A percentile compares a stretch with the other conserved stretches of the same genome.
These are phyloP conservation scores for Drosophila orosa DNA, from an alignment of 1,140 invertebrate species.

Conservation along the genomic window DNA sequence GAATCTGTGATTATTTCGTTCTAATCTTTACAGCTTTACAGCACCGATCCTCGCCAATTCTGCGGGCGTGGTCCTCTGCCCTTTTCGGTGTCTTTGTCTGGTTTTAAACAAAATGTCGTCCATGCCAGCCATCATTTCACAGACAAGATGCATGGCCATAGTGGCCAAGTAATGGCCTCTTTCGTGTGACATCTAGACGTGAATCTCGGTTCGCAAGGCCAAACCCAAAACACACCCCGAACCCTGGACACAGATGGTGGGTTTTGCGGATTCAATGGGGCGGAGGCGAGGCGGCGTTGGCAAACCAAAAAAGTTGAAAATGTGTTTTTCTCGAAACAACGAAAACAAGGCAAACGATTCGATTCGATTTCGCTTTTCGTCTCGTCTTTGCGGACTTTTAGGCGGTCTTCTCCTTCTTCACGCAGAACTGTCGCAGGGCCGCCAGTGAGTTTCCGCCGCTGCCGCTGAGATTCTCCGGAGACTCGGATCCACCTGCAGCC, in stretches of 20 bases:
- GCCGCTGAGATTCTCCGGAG: constrained; percentile 74
- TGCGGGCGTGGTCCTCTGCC: background rate
- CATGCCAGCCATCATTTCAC: constrained; percentile 30
- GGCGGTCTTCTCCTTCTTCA: constrained; percentile 84
- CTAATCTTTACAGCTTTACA: constrained; percentile 19
- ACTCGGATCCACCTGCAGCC: constrained; percentile 41
- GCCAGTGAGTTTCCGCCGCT: constrained; percentile 72
- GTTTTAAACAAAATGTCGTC: constrained; percentile 44
- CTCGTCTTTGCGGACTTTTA: constrained; percentile 53
- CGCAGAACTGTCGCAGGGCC: constrained; percentile 81
- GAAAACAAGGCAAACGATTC: constrained; percentile 72
- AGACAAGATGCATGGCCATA: constrained; percentile 2
- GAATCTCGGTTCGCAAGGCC: constrained; percentile 34
- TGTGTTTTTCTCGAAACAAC: constrained; percentile 76
- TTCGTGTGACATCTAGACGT: constrained; percentile 31
- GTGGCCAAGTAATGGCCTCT: constrained; percentile 4
- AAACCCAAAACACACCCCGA: constrained; percentile 22
- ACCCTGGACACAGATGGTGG: constrained; percentile 15
- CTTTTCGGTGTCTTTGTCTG: constrained; percentile 22
- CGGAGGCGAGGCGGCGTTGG: constrained; percentile 39
- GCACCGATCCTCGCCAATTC: constrained; percentile 6
- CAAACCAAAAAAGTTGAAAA: constrained; percentile 79
- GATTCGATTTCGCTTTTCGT: constrained; percentile 45
- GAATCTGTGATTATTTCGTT: constrained; percentile 18
- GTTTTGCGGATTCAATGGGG: constrained; percentile 11